Evolutionary conservation across 2,797 vertebrate genomes (phyloP), one percentile per base, ranked within the genome.

Genomic region (Channa striata): DNA sequence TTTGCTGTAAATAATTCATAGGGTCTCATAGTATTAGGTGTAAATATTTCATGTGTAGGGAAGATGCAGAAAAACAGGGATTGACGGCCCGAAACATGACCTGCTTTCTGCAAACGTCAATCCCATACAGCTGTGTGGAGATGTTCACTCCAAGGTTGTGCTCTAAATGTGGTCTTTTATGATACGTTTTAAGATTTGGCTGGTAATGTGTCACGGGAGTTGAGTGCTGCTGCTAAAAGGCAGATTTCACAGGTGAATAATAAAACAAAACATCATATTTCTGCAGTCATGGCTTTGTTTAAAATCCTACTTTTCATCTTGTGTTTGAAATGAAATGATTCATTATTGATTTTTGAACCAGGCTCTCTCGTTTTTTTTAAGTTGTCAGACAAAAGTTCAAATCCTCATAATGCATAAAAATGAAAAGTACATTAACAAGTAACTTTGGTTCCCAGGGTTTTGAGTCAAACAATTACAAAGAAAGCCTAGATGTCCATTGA

Each of bases 1-100:
- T 81, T 81, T 56, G 48, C 40, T 58, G 56, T 89, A 71, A 89
- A 90, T 88, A 84, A 42, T 88, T 88, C 43, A 91, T 87, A 78
- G 81, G 46, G 71, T 65, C 68, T 86, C 81, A 80, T 83, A 85
- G 83, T 83, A 85, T 83, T 88, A 82, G 68, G 19, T 69, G 74
- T 89, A 47, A 89, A 92, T 90, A 75, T 88, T 90, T 88, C 25
- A 89, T 85, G 19, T 34, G 46, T 50, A 36, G 47, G 70, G 78
- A 77, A 71, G 20, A 77, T 53, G 42, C 46, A 67, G 49, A 48
- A 48, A 73, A 83, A 81, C 59, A 56, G 25, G 66, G 53, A 71
- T 52, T 73, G 82, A 68, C 78, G 77, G 72, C 56, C 14, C 64
- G 50, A 12, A 85, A 69, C 9, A 36, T 20, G 40, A 85, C 80